Evolutionary conservation across 2,113 vertebrate genomes (phyloP), one percentile per base, ranked within the genome.

Genomic region (Python bivittatus): DNA sequence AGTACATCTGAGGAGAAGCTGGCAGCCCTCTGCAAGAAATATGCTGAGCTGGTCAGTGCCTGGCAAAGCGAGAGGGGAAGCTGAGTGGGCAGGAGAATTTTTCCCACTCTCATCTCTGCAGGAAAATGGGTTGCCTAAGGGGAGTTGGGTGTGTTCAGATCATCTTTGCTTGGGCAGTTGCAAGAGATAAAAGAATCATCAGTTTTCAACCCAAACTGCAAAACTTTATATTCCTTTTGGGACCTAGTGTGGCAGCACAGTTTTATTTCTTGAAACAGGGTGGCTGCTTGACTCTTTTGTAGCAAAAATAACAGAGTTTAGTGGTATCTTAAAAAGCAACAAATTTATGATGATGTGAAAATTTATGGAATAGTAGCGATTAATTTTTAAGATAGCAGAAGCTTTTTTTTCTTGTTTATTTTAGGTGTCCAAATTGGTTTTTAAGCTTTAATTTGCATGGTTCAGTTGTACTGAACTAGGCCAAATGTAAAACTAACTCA

Each of bases 1-100:
- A 99, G 99, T 96, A 99, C 99, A 0, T 98, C 99, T 0, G 99
- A 99, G 94, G 99, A 99, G 96, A 99, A 99, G 44, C 97, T 99
- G 1, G 97, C 98, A 29, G 99, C 99, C 0, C 98, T 99, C 57
- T 99, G 99, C 97, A 99, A 99, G 98, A 99, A 99, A 97, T 99
- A 99, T 11, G 99, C 99, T n/a, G 99, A 99, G 92, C 98, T 99
- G 99, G 99, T 99, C 94, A 98, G 99, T 91, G n/a, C 27, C 56
- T 1, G 68, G 1, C 42, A 61, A 23, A n/a, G 57, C 57, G 22
- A 89, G 85, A 48, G 56, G 15, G 38, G 89, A 12, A 6, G 6
- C 60, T 42, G 38, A 3, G 20, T 3, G 23, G 64, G 64, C 23
- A 12, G 8, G 29, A 33, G 57, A 52, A 33, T 42, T 10, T 25